phyloP scores from a whole-genome alignment of 2,113 vertebrate species.

The Heterochromis multidens region DNA sequence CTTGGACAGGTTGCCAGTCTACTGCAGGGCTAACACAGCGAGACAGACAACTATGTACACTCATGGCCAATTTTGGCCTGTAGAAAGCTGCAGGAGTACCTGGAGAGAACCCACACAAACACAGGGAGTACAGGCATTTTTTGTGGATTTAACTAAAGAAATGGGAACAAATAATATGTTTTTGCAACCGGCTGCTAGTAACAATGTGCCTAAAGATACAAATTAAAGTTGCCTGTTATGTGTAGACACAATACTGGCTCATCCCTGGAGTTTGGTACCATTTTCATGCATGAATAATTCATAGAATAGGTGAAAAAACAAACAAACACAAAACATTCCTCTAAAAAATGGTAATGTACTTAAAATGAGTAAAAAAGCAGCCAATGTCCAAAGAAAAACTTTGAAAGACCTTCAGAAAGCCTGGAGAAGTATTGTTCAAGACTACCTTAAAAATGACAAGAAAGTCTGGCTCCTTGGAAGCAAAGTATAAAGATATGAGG shows the following conservation, averaged over 20 bases:
- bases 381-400: background rate
- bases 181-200: too few relatives aligned
- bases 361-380: background rate
- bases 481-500: background rate
- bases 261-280: background rate
- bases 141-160: too few relatives aligned
- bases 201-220: too few relatives aligned
- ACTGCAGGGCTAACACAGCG: too few relatives aligned
- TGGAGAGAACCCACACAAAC: too few relatives aligned
- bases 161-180: too few relatives aligned
- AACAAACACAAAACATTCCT: background rate
- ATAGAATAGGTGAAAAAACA: accelerated
- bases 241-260: background rate
- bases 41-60: too few relatives aligned
- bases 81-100: too few relatives aligned
- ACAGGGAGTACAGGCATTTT: too few relatives aligned
- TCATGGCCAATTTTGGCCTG: too few relatives aligned
- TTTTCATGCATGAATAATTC: background rate
- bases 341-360: background rate
- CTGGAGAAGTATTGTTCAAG: background rate
- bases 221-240: background rate
- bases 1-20: too few relatives aligned
- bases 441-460: background rate
- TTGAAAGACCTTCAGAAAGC: background rate
- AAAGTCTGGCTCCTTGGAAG: background rate